Conservation (phyloP, 2,113 vertebrate genomes). For the Zosterops lateralis region DNA sequence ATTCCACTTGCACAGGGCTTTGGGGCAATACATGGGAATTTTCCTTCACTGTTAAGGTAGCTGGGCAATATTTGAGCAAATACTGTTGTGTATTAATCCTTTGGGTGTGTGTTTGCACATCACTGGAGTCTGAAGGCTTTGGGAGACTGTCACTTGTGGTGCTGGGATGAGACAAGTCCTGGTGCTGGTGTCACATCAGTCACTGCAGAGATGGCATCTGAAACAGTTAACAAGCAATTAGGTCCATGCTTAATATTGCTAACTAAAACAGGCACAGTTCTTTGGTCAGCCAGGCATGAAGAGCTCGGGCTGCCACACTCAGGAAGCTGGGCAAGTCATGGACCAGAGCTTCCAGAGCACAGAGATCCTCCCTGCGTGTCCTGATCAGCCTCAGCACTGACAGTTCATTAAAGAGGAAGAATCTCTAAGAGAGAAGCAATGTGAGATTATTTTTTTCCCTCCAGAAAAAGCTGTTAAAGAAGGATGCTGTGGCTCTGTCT, state of each 20-base stretch:
- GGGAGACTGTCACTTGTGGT: neutral
- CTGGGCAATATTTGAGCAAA: neutral
- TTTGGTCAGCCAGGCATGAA: neutral
- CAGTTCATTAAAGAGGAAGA: neutral
- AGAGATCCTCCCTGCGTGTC: neutral
- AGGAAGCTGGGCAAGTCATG: neutral
- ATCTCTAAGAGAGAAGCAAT: neutral
- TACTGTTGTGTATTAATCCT: neutral
- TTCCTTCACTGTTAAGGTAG: neutral
- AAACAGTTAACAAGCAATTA: constrained; percentile 29
- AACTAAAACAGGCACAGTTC: neutral
- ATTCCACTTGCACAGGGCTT: neutral
- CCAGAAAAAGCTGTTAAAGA: neutral
- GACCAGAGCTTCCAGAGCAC: neutral
- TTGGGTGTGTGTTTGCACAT: neutral
- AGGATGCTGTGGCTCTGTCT: neutral
- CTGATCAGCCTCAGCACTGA: neutral
- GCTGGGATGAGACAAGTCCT: rapidly evolving
- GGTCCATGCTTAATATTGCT: neutral
- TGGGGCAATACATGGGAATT: neutral
- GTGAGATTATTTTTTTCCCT: neutral
- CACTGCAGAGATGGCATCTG: neutral
- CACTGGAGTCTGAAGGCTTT: rapidly evolving
- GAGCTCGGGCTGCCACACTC: neutral
- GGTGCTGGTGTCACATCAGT: neutral